These are phyloP conservation scores for Cacoxenus indagator DNA, from an alignment of 2,888 invertebrate species.

Conservation along the genomic window DNA sequence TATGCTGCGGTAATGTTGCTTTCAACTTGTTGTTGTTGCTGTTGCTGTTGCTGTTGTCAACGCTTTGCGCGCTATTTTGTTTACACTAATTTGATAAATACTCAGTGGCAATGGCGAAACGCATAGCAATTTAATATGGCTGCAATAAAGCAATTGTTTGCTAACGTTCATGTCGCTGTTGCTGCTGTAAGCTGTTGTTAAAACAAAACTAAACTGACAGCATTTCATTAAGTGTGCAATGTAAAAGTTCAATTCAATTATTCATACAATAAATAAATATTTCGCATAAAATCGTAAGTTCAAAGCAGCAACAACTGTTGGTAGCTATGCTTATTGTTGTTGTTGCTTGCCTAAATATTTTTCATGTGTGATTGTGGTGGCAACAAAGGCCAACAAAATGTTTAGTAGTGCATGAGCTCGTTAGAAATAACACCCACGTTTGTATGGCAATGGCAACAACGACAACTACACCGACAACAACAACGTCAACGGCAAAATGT, in stretches of 20 bases:
- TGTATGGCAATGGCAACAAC: too few species aligned
- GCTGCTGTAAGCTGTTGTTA: background rate
- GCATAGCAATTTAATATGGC: background rate
- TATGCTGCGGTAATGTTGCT: background rate
- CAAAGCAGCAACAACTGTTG: background rate
- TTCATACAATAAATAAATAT: too few species aligned
- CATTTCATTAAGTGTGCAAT: background rate
- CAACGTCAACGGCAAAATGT: too few species aligned
- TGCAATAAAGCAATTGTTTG: background rate
- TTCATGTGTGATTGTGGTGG: background rate
- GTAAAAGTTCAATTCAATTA: background rate
- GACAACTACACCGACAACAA: background rate
- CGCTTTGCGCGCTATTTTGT: background rate
- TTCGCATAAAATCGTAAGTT: background rate
- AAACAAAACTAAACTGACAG: background rate
- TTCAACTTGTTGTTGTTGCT: background rate
- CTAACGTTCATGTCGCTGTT: background rate
- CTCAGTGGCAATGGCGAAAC: background rate
- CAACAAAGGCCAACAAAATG: constrained; percentile 1
- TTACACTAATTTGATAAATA: constrained; percentile 11
- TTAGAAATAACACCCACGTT: too few species aligned
- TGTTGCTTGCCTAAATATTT: background rate
- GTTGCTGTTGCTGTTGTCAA: constrained; percentile 23
- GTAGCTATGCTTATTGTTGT: background rate
- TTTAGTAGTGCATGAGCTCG: background rate